Conservation (phyloP, 2,888 invertebrate species). For the Ariolimax columbianus region DNA sequence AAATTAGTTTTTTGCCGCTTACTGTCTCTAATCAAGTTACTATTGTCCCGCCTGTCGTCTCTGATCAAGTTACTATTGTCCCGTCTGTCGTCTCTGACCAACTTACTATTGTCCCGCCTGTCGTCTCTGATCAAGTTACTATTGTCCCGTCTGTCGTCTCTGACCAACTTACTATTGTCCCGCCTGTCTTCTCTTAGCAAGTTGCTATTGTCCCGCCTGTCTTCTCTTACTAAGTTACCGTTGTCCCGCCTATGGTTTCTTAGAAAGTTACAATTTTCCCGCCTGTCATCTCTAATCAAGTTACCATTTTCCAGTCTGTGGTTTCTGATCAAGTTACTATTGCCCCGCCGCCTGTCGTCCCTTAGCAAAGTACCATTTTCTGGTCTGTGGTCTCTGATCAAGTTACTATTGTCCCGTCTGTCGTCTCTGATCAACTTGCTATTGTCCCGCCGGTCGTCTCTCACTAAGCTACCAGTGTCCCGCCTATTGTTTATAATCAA, state of each 20-base stretch:
- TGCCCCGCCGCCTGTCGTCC: background rate
- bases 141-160: background rate
- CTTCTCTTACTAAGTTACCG: background rate
- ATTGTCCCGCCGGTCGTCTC: background rate
- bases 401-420: background rate
- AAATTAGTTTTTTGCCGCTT: background rate
- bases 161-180: background rate
- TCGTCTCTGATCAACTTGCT: background rate
- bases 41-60: background rate
- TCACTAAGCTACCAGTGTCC: background rate
- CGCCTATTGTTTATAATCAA: background rate
- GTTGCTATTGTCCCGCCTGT: background rate
- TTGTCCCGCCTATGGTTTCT: background rate
- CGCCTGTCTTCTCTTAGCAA: background rate
- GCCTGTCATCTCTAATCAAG: background rate
- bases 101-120: background rate
- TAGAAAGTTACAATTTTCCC: background rate
- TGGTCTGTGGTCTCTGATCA: background rate
- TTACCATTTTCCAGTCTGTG: background rate
- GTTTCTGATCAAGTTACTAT: slow-evolving; percentile 1
- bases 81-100: background rate
- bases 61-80: background rate
- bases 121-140: slow-evolving; percentile 1
- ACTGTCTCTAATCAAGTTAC: background rate
- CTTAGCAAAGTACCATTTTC: background rate